Percentiles rank a stretch among this genome's conserved stretches.
Evolutionary conservation across 2,797 vertebrate genomes (phyloP).

Genomic region (Urophycis tenuis): DNA sequence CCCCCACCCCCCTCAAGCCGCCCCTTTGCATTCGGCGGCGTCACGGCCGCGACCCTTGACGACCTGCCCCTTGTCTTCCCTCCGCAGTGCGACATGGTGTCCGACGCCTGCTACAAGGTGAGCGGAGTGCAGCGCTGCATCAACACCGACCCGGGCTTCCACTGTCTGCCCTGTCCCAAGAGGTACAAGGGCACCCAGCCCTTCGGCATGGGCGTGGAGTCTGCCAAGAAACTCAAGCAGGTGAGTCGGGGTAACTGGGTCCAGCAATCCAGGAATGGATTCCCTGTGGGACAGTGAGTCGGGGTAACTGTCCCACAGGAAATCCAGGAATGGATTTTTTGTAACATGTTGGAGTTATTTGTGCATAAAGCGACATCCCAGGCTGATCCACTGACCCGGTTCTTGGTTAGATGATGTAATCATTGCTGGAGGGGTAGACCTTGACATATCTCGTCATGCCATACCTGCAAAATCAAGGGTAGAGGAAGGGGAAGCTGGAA

Average conservation of each 20-base stretch:
- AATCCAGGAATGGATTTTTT: constrained; percentile 28
- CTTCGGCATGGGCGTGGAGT: constrained; percentile 84
- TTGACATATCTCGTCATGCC: neutral
- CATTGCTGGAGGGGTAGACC: constrained; percentile 13
- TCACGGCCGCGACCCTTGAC: neutral
- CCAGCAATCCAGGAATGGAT: neutral
- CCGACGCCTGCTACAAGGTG: constrained; percentile 85
- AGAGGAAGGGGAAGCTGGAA: neutral
- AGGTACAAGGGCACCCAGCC: constrained; percentile 94
- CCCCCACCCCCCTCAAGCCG: neutral
- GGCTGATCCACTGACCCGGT: constrained; percentile 36
- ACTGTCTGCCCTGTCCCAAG: constrained; percentile 91
- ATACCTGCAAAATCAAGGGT: neutral
- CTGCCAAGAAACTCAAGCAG: constrained; percentile 85
- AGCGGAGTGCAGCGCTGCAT: constrained; percentile 79
- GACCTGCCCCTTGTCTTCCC: neutral
- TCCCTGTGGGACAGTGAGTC: constrained; percentile 69
- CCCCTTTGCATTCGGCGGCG: neutral
- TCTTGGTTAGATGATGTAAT: constrained; percentile 23
- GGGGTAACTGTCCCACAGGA: neutral
- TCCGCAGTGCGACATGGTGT: constrained; percentile 83
- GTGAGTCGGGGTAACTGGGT: constrained; percentile 57
- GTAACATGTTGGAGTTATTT: constrained; percentile 37
- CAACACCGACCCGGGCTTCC: constrained; percentile 93
- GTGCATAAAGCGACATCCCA: constrained; percentile 13